Percentiles rank a stretch among this genome's conserved stretches.
Evolutionary conservation across 2,797 vertebrate genomes (phyloP).

Genomic region (Cirrhinus mrigala): DNA sequence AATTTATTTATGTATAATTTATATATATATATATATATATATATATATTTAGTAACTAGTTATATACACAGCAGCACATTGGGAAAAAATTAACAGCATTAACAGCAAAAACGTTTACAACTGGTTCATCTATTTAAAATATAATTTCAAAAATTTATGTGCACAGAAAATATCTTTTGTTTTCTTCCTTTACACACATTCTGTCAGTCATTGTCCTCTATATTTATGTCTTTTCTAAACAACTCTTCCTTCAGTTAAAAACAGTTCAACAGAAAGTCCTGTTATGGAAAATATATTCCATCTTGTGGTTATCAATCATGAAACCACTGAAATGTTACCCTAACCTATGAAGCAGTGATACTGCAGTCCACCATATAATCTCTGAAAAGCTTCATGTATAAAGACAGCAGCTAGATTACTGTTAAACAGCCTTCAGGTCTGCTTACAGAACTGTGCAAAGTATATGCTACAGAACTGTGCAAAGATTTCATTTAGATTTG

Average conservation of each 20-base stretch:
- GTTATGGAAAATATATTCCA: not conserved
- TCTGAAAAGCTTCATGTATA: not conserved
- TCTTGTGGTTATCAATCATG: not conserved
- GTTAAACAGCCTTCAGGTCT: not conserved
- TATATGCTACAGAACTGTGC: no score
- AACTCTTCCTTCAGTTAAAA: not conserved
- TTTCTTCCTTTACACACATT: not conserved
- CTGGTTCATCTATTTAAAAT: not conserved
- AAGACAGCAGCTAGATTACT: not conserved
- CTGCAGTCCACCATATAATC: not conserved
- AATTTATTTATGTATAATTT: no score
- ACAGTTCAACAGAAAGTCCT: not conserved
- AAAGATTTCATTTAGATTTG: not conserved
- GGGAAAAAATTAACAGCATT: not conserved
- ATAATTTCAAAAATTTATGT: not conserved
- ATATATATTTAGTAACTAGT: no score
- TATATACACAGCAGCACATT: not conserved
- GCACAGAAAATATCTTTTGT: not conserved
- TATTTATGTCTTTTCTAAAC: not conserved
- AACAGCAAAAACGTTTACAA: not conserved
- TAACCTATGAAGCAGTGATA: conserved; percentile 11
- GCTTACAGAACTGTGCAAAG: not conserved
- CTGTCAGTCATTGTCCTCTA: not conserved
- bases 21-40: no score
- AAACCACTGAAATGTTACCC: not conserved